Percentiles rank a stretch among this genome's conserved stretches.
Conservation (phyloP, 2,888 invertebrate species). For the Ariolimax columbianus region DNA sequence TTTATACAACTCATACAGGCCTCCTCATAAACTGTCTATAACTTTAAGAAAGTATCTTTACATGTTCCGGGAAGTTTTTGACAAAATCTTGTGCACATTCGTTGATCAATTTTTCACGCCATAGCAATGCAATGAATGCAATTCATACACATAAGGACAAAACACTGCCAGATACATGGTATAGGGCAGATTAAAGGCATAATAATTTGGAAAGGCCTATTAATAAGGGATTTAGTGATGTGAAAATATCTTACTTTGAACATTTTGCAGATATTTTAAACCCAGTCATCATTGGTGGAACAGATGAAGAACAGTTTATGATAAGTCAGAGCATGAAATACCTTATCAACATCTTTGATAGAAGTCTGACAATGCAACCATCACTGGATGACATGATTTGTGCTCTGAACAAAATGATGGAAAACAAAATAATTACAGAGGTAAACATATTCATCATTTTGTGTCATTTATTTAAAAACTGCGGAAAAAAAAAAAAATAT, state of each 20-base stretch:
- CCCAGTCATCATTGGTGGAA: conserved; percentile 14
- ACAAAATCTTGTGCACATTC: no score
- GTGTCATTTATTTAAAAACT: neutral
- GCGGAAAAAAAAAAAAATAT: neutral
- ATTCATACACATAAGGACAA: neutral
- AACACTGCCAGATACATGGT: neutral
- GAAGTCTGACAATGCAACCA: neutral
- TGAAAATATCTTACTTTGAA: neutral
- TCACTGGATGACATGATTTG: neutral
- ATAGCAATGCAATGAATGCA: no score
- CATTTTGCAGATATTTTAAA: neutral
- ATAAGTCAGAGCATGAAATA: conserved; percentile 15
- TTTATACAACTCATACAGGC: no score
- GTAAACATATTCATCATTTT: neutral
- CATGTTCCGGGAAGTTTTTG: no score
- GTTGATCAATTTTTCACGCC: no score
- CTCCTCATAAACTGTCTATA: no score
- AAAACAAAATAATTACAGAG: conserved; percentile 20
- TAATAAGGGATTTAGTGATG: neutral
- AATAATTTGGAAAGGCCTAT: neutral
- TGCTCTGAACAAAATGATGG: neutral
- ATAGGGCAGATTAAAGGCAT: neutral
- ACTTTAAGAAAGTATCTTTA: no score
- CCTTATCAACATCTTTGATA: neutral
- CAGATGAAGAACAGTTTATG: conserved; percentile 18